Evolutionary conservation across 2,113 vertebrate genomes (phyloP).

Genomic region (Corynorhinus townsendii): DNA sequence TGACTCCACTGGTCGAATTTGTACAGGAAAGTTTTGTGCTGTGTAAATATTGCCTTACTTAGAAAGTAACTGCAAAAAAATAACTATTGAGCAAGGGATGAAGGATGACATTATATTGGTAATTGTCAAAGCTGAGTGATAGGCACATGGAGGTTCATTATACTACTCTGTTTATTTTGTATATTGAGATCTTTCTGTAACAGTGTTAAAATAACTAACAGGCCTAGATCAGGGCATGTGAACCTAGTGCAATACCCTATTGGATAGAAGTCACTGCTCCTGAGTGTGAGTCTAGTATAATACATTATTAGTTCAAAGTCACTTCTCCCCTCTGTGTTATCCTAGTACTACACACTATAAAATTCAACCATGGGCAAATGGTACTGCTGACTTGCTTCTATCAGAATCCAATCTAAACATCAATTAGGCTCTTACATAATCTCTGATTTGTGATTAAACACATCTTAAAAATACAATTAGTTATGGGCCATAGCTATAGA

Average conservation of each 20-base stretch:
- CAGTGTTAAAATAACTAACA: not conserved
- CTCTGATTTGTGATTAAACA: constrained; percentile 75
- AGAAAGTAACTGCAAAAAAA: not conserved
- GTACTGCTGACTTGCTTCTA: constrained; percentile 47
- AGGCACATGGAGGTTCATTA: not conserved
- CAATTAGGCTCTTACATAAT: constrained; percentile 76
- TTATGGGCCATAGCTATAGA: constrained; percentile 59
- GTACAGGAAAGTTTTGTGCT: not conserved
- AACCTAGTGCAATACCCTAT: not conserved
- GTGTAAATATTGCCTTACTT: not conserved
- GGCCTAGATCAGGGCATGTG: not conserved
- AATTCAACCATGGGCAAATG: constrained; percentile 65
- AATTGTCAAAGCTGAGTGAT: not conserved
- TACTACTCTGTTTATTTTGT: not conserved
- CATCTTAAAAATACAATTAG: constrained; percentile 76
- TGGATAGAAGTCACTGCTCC: not conserved
- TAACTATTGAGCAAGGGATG: not conserved
- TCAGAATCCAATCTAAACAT: constrained; percentile 72
- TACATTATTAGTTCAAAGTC: not conserved
- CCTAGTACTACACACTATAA: constrained; percentile 51
- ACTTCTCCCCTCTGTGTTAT: not conserved
- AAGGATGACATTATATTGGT: not conserved
- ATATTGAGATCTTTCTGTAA: not conserved
- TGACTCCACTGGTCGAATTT: not conserved
- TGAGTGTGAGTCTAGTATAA: not conserved